phyloP scores from a whole-genome alignment of 2,797 vertebrate species.

The Sebastes trivittatus region DNA sequence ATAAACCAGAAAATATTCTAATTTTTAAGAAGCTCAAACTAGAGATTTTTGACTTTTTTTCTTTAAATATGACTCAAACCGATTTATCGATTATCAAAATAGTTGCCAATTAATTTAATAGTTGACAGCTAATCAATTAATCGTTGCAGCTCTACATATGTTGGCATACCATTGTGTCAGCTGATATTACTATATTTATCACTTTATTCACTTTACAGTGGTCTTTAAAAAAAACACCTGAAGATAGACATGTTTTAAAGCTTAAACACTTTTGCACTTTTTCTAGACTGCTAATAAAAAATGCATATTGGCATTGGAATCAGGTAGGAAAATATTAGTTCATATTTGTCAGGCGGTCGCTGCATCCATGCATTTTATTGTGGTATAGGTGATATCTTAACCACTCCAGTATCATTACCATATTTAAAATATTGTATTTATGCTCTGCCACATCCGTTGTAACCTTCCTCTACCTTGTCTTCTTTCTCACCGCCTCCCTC shows the following conservation, averaged over 20 bases:
- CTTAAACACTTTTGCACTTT: not conserved
- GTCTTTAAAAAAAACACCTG: not conserved
- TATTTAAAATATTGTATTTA: not conserved
- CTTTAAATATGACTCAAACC: too few species aligned
- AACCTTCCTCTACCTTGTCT: not conserved
- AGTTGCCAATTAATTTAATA: too few species aligned
- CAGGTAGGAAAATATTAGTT: not conserved
- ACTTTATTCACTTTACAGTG: not conserved
- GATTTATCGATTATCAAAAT: too few species aligned
- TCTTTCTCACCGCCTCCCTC: constrained; percentile 38
- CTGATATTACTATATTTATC: not conserved
- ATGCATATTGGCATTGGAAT: not conserved
- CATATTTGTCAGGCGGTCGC: not conserved
- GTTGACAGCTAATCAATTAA: too few species aligned
- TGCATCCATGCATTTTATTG: not conserved
- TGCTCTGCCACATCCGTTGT: not conserved
- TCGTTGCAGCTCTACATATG: too few species aligned
- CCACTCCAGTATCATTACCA: not conserved
- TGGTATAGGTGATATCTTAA: not conserved
- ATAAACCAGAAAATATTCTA: too few species aligned
- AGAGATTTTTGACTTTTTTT: too few species aligned
- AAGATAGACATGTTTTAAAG: not conserved
- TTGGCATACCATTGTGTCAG: too few species aligned
- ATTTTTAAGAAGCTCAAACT: too few species aligned
- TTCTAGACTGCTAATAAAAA: not conserved